Conservation (phyloP, 2,888 invertebrate species). For the Acrobasis repandana region DNA sequence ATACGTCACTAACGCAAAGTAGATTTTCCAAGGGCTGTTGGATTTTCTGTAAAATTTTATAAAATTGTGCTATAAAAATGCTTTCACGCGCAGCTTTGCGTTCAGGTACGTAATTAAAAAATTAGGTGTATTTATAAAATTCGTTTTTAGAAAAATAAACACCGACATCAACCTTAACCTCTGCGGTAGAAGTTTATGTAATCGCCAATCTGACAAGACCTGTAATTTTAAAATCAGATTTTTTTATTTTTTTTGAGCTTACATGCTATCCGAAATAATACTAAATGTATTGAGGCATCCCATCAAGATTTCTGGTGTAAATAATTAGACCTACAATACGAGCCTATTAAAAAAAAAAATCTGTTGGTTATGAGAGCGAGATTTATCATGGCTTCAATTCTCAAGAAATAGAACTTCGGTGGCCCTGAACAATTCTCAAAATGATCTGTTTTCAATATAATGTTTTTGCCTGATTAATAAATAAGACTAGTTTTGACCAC, state of each 20-base stretch:
- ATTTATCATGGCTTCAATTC: too few relatives aligned
- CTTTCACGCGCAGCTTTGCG: slow-evolving; percentile 86
- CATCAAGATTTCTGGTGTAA: too few relatives aligned
- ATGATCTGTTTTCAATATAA: too few relatives aligned
- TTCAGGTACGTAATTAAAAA: slow-evolving; percentile 76
- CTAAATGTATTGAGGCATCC: neutral
- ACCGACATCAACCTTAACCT: slow-evolving; percentile 42
- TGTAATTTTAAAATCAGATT: slow-evolving; percentile 13
- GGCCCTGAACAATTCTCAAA: too few relatives aligned
- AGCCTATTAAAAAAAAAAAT: too few relatives aligned
- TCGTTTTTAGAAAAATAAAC: slow-evolving; percentile 18
- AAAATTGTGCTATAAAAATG: slow-evolving; percentile 78
- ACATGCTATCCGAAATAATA: neutral
- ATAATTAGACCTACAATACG: too few relatives aligned
- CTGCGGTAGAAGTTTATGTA: slow-evolving; percentile 77
- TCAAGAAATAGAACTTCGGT: too few relatives aligned
- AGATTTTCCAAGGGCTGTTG: slow-evolving; percentile 59
- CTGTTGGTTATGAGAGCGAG: too few relatives aligned
- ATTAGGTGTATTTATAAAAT: slow-evolving; percentile 40
- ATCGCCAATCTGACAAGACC: slow-evolving; percentile 67
- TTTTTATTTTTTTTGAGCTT: neutral
- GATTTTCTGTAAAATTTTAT: slow-evolving; percentile 48
- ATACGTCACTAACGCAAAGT: slow-evolving; percentile 65
- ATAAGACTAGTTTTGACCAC: too few relatives aligned
- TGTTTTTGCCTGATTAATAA: too few relatives aligned